These are phyloP conservation scores for Galerucella nymphaeae DNA, from an alignment of 2,888 invertebrate genomes.

Conservation along the genomic window DNA sequence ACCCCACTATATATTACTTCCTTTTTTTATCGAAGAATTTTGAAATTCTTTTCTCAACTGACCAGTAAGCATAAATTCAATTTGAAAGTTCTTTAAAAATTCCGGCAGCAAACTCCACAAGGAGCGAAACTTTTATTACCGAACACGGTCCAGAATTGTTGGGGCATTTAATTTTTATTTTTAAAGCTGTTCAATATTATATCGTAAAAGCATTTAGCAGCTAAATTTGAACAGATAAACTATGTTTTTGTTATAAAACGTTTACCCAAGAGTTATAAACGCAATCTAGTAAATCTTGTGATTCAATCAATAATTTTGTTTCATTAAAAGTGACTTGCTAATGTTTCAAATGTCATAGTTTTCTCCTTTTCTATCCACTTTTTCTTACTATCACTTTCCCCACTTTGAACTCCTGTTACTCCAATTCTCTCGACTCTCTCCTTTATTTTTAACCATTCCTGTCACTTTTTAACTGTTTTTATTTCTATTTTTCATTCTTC, in stretches of 20 bases:
- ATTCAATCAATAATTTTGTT: too few relatives aligned
- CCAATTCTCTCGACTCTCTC: too few relatives aligned
- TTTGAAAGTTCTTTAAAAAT: conserved; percentile 35
- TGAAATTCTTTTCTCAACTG: neutral
- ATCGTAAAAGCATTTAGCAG: neutral
- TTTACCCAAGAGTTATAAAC: too few relatives aligned
- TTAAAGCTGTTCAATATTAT: neutral
- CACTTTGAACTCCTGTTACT: too few relatives aligned
- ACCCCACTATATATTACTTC: neutral
- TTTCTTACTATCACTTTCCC: too few relatives aligned
- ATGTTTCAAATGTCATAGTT: too few relatives aligned
- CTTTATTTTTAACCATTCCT: too few relatives aligned
- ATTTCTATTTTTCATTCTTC: too few relatives aligned
- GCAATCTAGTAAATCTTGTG: too few relatives aligned
- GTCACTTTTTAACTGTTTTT: too few relatives aligned
- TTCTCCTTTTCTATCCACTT: too few relatives aligned
- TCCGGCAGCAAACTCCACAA: conserved; percentile 33
- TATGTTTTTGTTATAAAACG: neutral
- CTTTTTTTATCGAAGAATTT: neutral
- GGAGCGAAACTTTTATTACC: conserved; percentile 22
- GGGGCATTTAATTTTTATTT: neutral
- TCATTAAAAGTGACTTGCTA: too few relatives aligned
- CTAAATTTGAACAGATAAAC: neutral
- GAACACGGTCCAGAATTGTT: conserved; percentile 18
- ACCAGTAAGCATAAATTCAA: conserved; percentile 10